Base-by-base conservation (phyloP, 2,113 vertebrate genomes). In the Lethenteron reissneri region DNA sequence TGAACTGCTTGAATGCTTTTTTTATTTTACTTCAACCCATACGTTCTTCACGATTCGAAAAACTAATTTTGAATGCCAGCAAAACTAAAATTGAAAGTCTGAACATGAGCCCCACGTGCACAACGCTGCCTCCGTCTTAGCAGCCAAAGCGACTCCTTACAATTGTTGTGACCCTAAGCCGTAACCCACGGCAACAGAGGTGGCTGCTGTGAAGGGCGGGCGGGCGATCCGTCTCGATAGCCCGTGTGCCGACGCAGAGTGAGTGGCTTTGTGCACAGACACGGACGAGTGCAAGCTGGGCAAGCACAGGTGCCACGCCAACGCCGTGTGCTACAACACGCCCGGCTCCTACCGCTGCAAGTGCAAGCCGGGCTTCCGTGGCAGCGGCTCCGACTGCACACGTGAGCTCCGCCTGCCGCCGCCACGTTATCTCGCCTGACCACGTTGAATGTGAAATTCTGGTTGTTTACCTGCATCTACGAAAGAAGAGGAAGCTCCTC, bases 311-410 rank as follows among this genome's bases (percentile, higher is more conserved):
- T 97, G 94, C 78, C 82, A 85, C 75, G 74, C 76, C 72, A 85
- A 82, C 60, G 85, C 92, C 69, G 81, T 77, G 70, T 97, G 94
- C 80, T 88, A 87, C 83, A 97, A 97, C 76, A 81, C 84, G 10
- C 86, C 80, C 0, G 94, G 94, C 73, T 94, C 89, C 57, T 97
- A 95, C 84, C 87, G 83, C 78, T 97, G 94, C 81, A 91, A 88
- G 80, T 97, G 94, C 77, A 88, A 81, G 77, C 86, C 88, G 0
- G 88, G 88, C n/a, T 92, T 85, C 79, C 79, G 84, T 75, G 87
- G 86, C 21, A 82, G 81, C 4, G 89, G 88, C 75, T 84, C 80
- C 14, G 84, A 80, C 76, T 97, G 94, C 78, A 84, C 83, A 80
- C 77, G 94, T 97, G 84, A 78, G 94, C 41, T 5, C 41, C 41